Percentiles rank a stretch among this genome's conserved stretches.
Evolutionary conservation across 1,140 invertebrate species (phyloP).

Genomic region (Oryzaephilus surinamensis): DNA sequence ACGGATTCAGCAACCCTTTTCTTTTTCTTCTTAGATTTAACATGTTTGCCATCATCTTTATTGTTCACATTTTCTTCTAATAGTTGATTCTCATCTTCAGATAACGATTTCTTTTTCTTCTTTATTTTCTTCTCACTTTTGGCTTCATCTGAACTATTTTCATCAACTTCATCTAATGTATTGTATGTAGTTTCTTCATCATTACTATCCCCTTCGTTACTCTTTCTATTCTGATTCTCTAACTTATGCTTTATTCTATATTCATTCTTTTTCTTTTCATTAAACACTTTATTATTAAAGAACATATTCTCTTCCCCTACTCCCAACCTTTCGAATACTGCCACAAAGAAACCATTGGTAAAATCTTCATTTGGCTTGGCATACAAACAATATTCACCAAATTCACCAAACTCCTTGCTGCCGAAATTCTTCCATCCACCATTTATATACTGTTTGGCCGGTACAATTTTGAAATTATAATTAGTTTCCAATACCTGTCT

Average conservation of each 20-base stretch:
- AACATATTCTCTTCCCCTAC: constrained; percentile 28
- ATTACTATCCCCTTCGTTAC: background rate
- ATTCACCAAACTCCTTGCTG: constrained; percentile 46
- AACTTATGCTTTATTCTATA: background rate
- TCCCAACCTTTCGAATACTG: constrained; percentile 62
- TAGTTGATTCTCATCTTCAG: background rate
- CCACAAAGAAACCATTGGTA: constrained; percentile 92
- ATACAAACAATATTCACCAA: constrained; percentile 67
- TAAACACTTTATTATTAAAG: constrained; percentile 17
- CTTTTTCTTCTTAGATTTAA: constrained; percentile 6
- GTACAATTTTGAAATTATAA: constrained; percentile 51
- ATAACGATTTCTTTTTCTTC: background rate
- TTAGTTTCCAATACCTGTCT: constrained; percentile 47
- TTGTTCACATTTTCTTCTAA: background rate
- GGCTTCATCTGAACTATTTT: background rate
- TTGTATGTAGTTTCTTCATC: background rate
- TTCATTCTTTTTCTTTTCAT: constrained; percentile 9
- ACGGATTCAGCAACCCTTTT: constrained; percentile 1
- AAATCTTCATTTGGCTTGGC: constrained; percentile 59
- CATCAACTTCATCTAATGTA: background rate
- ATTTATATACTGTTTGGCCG: constrained; percentile 46
- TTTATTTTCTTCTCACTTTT: constrained; percentile 3
- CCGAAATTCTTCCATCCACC: constrained; percentile 59
- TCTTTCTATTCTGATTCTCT: background rate
- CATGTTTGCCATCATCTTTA: background rate